Base-by-base conservation (phyloP, 2,888 invertebrate species). In the Diarsia rubi region DNA sequence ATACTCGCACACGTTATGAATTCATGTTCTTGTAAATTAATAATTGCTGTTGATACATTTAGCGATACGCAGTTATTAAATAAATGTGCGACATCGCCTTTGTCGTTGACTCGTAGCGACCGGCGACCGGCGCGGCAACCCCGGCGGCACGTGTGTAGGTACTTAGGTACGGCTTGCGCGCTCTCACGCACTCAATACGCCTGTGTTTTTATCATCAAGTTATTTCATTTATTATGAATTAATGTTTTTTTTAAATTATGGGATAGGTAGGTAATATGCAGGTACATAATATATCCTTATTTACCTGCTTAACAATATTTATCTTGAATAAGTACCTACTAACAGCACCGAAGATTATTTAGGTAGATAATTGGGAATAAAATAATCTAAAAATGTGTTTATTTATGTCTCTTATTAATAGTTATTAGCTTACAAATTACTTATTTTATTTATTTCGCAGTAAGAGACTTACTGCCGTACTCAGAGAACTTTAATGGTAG, bases 111-210 rank as follows among this genome's bases (percentile, higher is more conserved):
- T 4, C 11, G 19, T 19, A 11, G 14, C n/a, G 27, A 42, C 44
- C n/a, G 9, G 14, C n/a, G n/a, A 42, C 31, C 44, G n/a, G n/a
- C n/a, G n/a, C n/a, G n/a, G n/a, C n/a, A n/a, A n/a, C n/a, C n/a
- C n/a, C n/a, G n/a, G n/a, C n/a, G 74, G 45, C 81, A 54, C 47
- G 78, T 66, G 75, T 27, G 73, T 21, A 44, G 27, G 31, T n/a
- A 57, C 21, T 21, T 12, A 3, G 12, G 11, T 6, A 31, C 9
- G n/a, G 11, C 52, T 9, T 1, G 9, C 4, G 37, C 60, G 21
- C 37, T 62, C 59, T 24, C 76, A 76, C 80, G 42, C 73, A 57
- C 47, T 9, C 11, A 8, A 64, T 57, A 45, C 63, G 3, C 47
- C 73, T 9, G 31, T 27, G 45, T 19, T 52, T 42, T 31, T 24